These are phyloP conservation scores for Dromas ardeola DNA, from an alignment of 2,113 vertebrate species.

Conservation along the genomic window DNA sequence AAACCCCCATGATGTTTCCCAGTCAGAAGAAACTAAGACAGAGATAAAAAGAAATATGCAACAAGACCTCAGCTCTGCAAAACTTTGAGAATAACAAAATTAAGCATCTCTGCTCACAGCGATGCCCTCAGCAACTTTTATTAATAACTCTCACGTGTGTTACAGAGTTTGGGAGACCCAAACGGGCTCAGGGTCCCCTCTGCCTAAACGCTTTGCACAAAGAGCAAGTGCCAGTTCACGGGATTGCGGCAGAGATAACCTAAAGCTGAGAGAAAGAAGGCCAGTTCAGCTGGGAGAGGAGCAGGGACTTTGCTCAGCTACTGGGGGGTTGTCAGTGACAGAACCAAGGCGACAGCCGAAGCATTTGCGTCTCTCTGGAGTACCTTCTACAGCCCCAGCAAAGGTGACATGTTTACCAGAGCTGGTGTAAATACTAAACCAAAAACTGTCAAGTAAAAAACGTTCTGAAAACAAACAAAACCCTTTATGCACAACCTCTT, in stretches of 20 bases:
- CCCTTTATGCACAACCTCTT: not conserved
- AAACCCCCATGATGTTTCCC: fast-evolving
- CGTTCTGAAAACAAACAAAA: not conserved
- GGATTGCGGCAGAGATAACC: not conserved
- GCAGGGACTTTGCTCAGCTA: not conserved
- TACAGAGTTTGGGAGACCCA: not conserved
- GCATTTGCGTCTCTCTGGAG: not conserved
- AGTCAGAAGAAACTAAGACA: not conserved
- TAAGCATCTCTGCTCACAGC: not conserved
- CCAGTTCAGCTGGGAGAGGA: not conserved
- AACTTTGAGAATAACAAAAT: not conserved
- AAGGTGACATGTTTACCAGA: not conserved
- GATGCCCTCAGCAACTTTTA: not conserved
- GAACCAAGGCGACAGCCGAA: not conserved
- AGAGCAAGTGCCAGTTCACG: not conserved
- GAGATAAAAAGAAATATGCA: not conserved
- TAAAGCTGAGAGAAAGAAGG: not conserved
- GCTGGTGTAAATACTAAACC: not conserved
- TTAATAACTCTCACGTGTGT: not conserved
- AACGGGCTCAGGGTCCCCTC: not conserved
- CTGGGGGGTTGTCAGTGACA: not conserved
- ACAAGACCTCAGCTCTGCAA: not conserved
- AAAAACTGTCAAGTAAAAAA: not conserved
- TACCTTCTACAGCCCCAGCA: not conserved
- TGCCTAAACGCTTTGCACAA: not conserved